phyloP scores from a whole-genome alignment of 2,888 invertebrate species.

The Chrysopilus asiliformis region DNA sequence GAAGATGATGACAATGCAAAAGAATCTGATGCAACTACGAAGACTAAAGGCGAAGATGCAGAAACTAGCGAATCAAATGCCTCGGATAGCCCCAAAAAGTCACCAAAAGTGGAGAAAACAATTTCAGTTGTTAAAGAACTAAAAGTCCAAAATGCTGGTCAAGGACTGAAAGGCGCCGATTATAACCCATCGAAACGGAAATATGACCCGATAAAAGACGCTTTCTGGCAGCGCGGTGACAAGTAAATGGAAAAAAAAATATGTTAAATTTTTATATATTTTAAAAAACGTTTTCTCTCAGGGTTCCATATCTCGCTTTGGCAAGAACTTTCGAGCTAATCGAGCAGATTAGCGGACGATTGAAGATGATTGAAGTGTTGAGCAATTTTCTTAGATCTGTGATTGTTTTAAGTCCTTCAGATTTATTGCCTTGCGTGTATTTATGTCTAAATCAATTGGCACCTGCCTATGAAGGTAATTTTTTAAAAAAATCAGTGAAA shows the following conservation, averaged over 20 bases:
- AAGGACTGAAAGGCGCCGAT: slow-evolving; percentile 26
- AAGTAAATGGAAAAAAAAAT: slow-evolving; percentile 38
- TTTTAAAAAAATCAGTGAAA: slow-evolving; percentile 8
- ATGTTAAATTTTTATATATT: slow-evolving; percentile 5
- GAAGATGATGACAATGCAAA: background rate
- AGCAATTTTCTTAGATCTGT: slow-evolving; percentile 89
- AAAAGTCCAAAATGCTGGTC: slow-evolving; percentile 18
- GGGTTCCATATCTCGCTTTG: slow-evolving; percentile 86
- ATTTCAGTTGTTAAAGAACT: slow-evolving; percentile 15
- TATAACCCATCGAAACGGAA: slow-evolving; percentile 59
- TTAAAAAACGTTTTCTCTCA: slow-evolving; percentile 28
- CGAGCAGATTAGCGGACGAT: slow-evolving; percentile 68
- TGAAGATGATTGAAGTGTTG: slow-evolving; percentile 84
- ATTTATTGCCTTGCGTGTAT: slow-evolving; percentile 81
- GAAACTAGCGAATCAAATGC: slow-evolving; percentile 4
- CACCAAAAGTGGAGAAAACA: background rate
- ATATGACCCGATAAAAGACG: slow-evolving; percentile 74
- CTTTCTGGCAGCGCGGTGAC: slow-evolving; percentile 62
- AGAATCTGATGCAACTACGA: background rate
- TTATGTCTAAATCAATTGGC: slow-evolving; percentile 91
- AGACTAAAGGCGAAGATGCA: background rate
- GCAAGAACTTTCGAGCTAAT: slow-evolving; percentile 82
- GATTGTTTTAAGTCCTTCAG: slow-evolving; percentile 74
- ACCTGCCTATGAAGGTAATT: slow-evolving; percentile 81
- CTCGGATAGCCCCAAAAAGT: slow-evolving; percentile 1